Evolutionary conservation across 2,888 invertebrate species (phyloP).

Genomic region (Diarsia dahlii): DNA sequence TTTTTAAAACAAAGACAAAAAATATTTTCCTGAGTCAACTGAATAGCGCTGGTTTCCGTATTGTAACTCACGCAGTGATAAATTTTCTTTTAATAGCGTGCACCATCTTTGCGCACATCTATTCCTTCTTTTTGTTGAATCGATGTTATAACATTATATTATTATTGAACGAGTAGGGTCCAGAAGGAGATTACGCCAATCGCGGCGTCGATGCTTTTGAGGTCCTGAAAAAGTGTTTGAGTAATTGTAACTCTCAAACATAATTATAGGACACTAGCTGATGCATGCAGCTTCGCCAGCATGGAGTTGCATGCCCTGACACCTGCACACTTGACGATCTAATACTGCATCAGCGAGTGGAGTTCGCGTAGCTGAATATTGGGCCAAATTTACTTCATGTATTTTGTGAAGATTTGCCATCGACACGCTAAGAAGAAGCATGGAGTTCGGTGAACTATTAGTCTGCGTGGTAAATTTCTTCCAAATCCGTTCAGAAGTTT

Average conservation of each 20-base stretch:
- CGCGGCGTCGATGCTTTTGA: not conserved
- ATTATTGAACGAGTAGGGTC: not conserved
- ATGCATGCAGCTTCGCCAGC: not conserved
- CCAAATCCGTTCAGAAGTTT: not conserved
- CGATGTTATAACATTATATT: not conserved
- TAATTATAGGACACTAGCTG: not conserved
- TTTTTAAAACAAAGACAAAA: not conserved
- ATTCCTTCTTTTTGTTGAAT: not conserved
- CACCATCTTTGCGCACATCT: not conserved
- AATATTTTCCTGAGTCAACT: not conserved
- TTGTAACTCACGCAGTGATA: not conserved
- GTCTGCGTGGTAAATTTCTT: not conserved
- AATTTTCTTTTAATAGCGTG: conserved; percentile 4
- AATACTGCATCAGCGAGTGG: too few species aligned
- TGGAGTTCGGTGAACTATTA: too few species aligned
- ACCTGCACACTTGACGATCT: too few species aligned
- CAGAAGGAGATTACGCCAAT: not conserved
- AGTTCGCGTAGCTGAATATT: too few species aligned
- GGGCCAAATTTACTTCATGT: too few species aligned
- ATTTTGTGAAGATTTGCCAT: too few species aligned
- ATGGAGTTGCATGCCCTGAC: too few species aligned
- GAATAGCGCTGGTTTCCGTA: not conserved
- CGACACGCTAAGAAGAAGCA: too few species aligned
- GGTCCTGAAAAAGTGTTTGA: too few species aligned
- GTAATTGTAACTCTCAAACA: too few species aligned